Conservation (phyloP, 1,140 invertebrate genomes). For the Drosophila pandora region DNA sequence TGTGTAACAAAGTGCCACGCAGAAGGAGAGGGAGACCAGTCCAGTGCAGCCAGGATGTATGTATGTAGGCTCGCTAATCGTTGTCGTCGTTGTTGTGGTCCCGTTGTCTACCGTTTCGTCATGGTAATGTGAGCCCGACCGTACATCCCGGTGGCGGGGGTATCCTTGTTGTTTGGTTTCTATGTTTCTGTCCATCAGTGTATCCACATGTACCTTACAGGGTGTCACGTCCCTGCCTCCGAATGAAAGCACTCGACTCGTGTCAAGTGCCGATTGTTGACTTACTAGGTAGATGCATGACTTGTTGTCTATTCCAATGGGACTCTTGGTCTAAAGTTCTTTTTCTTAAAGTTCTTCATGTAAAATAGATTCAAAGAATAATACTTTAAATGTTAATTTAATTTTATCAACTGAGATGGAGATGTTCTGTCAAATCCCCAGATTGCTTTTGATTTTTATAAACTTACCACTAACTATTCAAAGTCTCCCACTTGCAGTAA, state of each 20-base stretch:
- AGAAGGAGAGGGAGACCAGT: neutral
- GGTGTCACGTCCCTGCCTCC: slow-evolving; percentile 16
- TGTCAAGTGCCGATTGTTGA: slow-evolving; percentile 24
- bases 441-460: too few relatives aligned
- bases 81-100: slow-evolving; percentile 68
- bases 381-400: too few relatives aligned
- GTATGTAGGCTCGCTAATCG: slow-evolving; percentile 56
- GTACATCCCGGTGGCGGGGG: neutral
- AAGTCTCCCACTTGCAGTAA: too few relatives aligned
- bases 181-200: slow-evolving; percentile 9
- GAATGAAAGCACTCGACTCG: slow-evolving; percentile 50
- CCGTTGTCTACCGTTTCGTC: slow-evolving; percentile 48
- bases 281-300: slow-evolving; percentile 7
- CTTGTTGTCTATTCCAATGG: neutral
- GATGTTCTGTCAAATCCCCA: too few relatives aligned
- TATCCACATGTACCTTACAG: slow-evolving; percentile 13
- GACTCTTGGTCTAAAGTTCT: neutral
- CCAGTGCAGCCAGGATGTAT: slow-evolving; percentile 28
- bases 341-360: neutral
- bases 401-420: too few relatives aligned
- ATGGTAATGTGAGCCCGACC: slow-evolving; percentile 51
- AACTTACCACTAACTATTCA: too few relatives aligned
- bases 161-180: slow-evolving; percentile 4
- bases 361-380: too few relatives aligned
- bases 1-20: slow-evolving; percentile 50